Conservation (phyloP, 2,888 invertebrate species). For the Lysandra coridon region DNA sequence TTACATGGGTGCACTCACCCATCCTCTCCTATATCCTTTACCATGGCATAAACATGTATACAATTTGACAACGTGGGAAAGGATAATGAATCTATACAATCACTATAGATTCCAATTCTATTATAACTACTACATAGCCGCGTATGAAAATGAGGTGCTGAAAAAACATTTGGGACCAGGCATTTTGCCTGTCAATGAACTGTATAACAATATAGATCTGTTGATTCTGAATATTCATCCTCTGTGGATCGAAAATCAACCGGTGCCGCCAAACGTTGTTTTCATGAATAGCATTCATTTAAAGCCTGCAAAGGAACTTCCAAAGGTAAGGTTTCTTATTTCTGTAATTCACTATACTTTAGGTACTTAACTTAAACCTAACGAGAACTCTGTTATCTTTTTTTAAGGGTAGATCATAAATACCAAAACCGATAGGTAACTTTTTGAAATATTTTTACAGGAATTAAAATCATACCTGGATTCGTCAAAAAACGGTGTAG, state of each 20-base stretch:
- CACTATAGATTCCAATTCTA: constrained; percentile 36
- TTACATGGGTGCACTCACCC: constrained; percentile 43
- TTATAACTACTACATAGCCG: constrained; percentile 27
- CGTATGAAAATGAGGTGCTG: constrained; percentile 41
- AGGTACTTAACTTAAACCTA: no score
- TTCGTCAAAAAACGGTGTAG: constrained; percentile 39
- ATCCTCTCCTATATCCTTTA: constrained; percentile 44
- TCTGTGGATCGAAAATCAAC: constrained; percentile 55
- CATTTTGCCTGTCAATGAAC: constrained; percentile 43
- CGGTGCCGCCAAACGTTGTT: constrained; percentile 61
- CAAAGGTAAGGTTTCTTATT: constrained; percentile 47
- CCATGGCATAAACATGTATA: constrained; percentile 28
- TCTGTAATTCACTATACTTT: no score
- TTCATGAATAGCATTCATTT: constrained; percentile 66
- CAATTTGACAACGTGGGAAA: constrained; percentile 48
- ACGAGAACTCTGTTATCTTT: no score
- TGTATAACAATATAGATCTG: constrained; percentile 54
- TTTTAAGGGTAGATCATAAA: no score
- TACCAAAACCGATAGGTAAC: no score
- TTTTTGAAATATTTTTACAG: constrained; percentile 33
- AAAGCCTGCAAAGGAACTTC: constrained; percentile 54
- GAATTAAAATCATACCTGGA: constrained; percentile 39
- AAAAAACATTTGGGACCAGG: constrained; percentile 47
- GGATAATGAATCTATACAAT: constrained; percentile 44
- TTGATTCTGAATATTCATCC: constrained; percentile 64